Conservation (phyloP, 1,140 invertebrate genomes). For the Bombus affinis region DNA sequence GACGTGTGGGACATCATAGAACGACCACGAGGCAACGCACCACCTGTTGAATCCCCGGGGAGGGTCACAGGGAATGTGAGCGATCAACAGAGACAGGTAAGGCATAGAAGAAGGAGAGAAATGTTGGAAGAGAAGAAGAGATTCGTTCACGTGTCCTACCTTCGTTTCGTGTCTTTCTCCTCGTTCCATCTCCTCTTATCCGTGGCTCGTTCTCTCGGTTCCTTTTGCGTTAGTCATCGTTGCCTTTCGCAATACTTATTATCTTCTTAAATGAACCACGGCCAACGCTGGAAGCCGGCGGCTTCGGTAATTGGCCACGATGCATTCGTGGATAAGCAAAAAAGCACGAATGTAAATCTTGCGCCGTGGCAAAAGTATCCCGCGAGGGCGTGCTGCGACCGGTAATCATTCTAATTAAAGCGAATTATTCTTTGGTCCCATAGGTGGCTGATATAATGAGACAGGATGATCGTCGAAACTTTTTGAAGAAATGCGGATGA, state of each 20-base stretch:
- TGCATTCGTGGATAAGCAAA: slow-evolving; percentile 38
- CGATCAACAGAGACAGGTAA: slow-evolving; percentile 11
- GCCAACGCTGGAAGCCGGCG: slow-evolving; percentile 28
- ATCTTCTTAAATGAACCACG: slow-evolving; percentile 49
- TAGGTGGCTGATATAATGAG: background rate
- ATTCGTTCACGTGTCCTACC: slow-evolving; percentile 17
- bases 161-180: slow-evolving; percentile 4
- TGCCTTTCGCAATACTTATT: slow-evolving; percentile 54
- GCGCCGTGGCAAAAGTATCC: slow-evolving; percentile 9
- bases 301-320: slow-evolving; percentile 41
- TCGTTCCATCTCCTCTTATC: background rate
- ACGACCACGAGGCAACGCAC: slow-evolving; percentile 54
- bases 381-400: slow-evolving; percentile 6
- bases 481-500: background rate
- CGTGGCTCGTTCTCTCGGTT: slow-evolving; percentile 16
- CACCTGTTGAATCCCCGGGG: slow-evolving; percentile 67
- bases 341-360: slow-evolving; percentile 31
- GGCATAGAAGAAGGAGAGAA: slow-evolving; percentile 34
- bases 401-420: slow-evolving; percentile 33
- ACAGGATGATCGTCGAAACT: background rate
- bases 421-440: slow-evolving; percentile 8
- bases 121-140: background rate
- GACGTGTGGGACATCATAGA: slow-evolving; percentile 61
- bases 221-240: slow-evolving; percentile 49
- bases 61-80: slow-evolving; percentile 43